Conservation (phyloP, 2,888 invertebrate genomes). For the Acanthoscelides obtectus region DNA sequence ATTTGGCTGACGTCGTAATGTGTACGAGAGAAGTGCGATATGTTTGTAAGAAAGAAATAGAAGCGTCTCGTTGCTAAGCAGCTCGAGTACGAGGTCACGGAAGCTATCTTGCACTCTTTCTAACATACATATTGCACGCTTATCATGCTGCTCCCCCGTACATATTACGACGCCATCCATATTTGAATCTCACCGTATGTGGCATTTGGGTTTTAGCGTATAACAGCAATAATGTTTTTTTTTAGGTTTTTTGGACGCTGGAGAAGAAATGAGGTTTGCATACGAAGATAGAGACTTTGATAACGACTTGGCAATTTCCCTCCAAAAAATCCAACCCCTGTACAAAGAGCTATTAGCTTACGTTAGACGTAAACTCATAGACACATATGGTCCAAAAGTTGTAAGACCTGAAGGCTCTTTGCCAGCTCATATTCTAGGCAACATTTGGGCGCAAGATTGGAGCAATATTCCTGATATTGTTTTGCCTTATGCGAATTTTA, state of each 20-base stretch:
- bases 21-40: too few species aligned
- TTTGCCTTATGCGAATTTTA: conserved; percentile 68
- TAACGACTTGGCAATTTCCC: conserved; percentile 53
- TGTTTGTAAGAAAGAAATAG: too few species aligned
- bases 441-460: conserved; percentile 85
- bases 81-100: too few species aligned
- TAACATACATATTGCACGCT: too few species aligned
- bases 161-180: too few species aligned
- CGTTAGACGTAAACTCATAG: conserved; percentile 62
- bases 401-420: conserved; percentile 65
- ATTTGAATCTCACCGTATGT: too few species aligned
- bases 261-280: conserved; percentile 71
- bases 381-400: conserved; percentile 46
- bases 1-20: too few species aligned
- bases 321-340: conserved; percentile 64
- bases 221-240: conserved; percentile 4
- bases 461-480: conserved; percentile 68
- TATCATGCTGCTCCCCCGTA: too few species aligned
- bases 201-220: too few species aligned
- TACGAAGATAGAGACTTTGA: conserved; percentile 70
- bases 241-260: conserved; percentile 71
- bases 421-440: conserved; percentile 80
- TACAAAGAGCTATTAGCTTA: conserved; percentile 82
- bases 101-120: too few species aligned
- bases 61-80: too few species aligned